These are phyloP conservation scores for Chionodraco myersi DNA, from an alignment of 2,113 vertebrate species.

Conservation along the genomic window DNA sequence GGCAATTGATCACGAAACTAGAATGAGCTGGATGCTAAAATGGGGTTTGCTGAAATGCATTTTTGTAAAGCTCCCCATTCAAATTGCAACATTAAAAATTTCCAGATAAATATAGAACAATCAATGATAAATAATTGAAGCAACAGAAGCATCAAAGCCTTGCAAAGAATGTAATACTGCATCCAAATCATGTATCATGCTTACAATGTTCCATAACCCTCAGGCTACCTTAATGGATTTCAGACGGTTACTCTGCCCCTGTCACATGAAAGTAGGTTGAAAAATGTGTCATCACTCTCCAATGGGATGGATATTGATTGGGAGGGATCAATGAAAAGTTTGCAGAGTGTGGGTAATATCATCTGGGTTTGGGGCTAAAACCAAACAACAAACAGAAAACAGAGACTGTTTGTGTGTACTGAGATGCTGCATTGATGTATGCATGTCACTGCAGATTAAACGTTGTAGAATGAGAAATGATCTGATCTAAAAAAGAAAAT, in stretches of 20 bases:
- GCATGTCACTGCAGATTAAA: neutral
- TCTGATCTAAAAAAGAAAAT: constrained; percentile 22
- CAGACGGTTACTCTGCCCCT: constrained; percentile 23
- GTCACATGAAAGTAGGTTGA: constrained; percentile 49
- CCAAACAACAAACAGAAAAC: constrained; percentile 32
- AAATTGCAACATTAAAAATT: constrained; percentile 3
- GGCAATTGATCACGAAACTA: neutral
- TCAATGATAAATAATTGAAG: neutral
- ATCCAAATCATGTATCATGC: constrained; percentile 18
- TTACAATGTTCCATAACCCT: constrained; percentile 2
- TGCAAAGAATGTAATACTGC: constrained; percentile 5
- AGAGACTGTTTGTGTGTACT: constrained; percentile 3
- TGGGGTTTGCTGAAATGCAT: neutral
- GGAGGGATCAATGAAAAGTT: constrained; percentile 44
- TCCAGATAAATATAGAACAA: neutral
- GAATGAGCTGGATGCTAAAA: neutral
- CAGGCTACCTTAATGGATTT: constrained; percentile 39
- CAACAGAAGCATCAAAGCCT: neutral
- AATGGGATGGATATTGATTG: constrained; percentile 49
- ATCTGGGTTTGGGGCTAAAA: constrained; percentile 21
- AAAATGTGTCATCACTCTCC: constrained; percentile 46
- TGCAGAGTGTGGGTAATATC: constrained; percentile 29
- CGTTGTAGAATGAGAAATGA: neutral
- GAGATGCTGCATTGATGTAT: constrained; percentile 11
- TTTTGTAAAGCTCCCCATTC: neutral